Evolutionary conservation across 2,888 invertebrate species (phyloP), one percentile per base, ranked within the genome.

Genomic region (Pinctada fucata): DNA sequence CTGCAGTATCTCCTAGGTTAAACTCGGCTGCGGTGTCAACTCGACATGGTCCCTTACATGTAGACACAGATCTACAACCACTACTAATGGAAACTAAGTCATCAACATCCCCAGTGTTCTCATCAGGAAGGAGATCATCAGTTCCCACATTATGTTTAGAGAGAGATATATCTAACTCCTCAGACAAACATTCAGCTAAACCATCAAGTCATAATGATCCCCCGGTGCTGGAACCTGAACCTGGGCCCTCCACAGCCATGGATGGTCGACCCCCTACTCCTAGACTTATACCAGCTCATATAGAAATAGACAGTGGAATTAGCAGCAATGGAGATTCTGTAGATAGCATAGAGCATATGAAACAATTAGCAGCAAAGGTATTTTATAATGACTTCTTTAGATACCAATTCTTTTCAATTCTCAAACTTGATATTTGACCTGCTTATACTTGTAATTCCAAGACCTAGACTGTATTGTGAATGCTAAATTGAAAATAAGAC

Each of bases 321-420:
- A 87, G 87, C 47, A 89, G 88, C 79, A 90, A 88, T 83, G 89
- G 89, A 65, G 90, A 90, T 69, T 90, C 90, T 8, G 82, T 87
- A 68, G 90, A 90, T 80, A 88, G 89, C 78, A 81, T 87, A 68
- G 88, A 88, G 64, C 87, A 89, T 75, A 80, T 83, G 8, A 80
- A 78, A 58, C 78, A 78, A 51, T 31, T 80, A 31, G 75, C 67
- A 4, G 72, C 49, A 72, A 72, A 72, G 72, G 72, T 72, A 31
- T 31, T 31, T 31, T 31, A 31, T 31, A 31, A 31, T 31, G 31
- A 31, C 31, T 31, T 31, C 31, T 31, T 31, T 31, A 31, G 31
- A 31, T 31, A 31, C 31, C 31, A 31, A 31, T 31, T 31, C 31
- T 31, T 31, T 31, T 31, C 31, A 31, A 31, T 31, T 31, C 31